Evolutionary conservation across 53 echinoderm and acorn worm genomes (phyloP), one percentile per base, ranked within the genome.

Genomic region (Pentamera pediparva): DNA sequence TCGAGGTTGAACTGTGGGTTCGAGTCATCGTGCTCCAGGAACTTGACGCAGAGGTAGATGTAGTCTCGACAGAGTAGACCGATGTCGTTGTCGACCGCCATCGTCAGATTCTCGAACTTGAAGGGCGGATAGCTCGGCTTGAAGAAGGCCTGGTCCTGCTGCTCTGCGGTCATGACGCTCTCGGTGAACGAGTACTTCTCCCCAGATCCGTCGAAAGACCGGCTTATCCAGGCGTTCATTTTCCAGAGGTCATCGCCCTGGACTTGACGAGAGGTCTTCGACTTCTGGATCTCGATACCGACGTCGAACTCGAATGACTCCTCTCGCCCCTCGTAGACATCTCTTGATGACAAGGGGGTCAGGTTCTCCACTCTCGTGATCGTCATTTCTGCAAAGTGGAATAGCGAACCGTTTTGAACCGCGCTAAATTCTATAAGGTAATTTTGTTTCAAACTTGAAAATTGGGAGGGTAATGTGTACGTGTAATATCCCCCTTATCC

Each of bases 1-100:
- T n/a, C n/a, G 7, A 72, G 54, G 24, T 72, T 72, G 25, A 72
- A 72, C 21, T 72, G 52, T 21, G 73, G 73, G n/a, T 33, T n/a
- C 3, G 53, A 2, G 7, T 67, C 45, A 3, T 27, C 41, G 2
- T 41, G 6, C 26, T 39, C 15, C 27, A 8, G 11, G 3, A 39
- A 17, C n/a, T 72, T 12, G 32, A 72, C 73, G 13, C 73, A 72
- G 2, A 72, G 22, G 18, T 53, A 72, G 20, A 33, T 53, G 6
- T 53, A 54, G 12, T 72, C 55, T 0, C 34, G 53, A 35, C 73
- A 72, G 6, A 67, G 67, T 28, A 39, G n/a, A n/a, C n/a, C n/a
- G n/a, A n/a, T n/a, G n/a, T n/a, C n/a, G n/a, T n/a, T n/a, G n/a
- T n/a, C n/a, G n/a, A n/a, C n/a, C 1, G 29, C 17, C 12, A 43